These are phyloP conservation scores for Cnemophilus loriae DNA, from an alignment of 2,113 vertebrate species.

Conservation along the genomic window DNA sequence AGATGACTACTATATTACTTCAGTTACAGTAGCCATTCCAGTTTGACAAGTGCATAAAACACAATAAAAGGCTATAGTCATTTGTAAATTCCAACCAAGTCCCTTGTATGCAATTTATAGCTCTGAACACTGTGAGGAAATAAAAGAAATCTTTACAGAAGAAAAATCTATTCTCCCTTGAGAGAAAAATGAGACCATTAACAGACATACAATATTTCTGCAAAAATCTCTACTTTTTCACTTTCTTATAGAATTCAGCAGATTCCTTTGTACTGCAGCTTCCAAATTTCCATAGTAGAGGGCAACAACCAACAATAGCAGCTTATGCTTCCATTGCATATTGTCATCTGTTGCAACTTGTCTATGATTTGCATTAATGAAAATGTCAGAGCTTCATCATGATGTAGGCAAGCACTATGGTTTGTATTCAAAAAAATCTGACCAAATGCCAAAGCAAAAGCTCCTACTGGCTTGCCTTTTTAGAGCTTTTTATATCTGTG, in stretches of 20 bases:
- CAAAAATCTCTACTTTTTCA: neutral
- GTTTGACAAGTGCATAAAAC: conserved; percentile 37
- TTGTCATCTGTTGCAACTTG: neutral
- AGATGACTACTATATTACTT: neutral
- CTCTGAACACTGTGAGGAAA: neutral
- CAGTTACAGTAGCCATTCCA: neutral
- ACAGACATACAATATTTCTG: neutral
- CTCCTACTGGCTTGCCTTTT: neutral
- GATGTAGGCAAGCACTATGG: neutral
- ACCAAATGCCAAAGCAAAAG: neutral
- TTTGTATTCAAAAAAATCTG: neutral
- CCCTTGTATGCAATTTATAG: neutral
- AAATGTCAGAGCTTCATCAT: neutral
- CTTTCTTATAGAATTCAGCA: neutral
- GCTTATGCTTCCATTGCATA: neutral
- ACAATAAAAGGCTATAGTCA: neutral
- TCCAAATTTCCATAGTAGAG: neutral
- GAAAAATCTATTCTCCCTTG: conserved; percentile 13
- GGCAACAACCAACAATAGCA: neutral
- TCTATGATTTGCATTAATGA: neutral
- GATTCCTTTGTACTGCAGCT: neutral
- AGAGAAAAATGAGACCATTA: conserved; percentile 38
- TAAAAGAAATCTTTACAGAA: neutral
- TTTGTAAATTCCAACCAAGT: conserved; percentile 9
- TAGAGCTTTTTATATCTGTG: neutral